These are phyloP conservation scores for Odocoileus virginianus DNA, from an alignment of 2,113 vertebrate species.

Conservation along the genomic window DNA sequence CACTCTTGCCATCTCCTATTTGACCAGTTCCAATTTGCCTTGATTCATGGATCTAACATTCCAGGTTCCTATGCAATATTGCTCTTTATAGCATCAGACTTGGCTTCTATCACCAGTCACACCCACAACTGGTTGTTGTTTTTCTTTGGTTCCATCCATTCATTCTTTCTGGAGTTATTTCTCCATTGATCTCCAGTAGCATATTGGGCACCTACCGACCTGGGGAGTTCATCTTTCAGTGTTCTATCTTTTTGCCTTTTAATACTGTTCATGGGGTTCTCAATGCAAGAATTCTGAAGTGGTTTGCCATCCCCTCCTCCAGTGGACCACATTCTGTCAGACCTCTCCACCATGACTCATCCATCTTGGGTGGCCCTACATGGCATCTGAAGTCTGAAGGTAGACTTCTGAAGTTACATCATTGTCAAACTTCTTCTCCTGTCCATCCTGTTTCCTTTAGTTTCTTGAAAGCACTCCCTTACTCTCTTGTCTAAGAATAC, in stretches of 20 bases:
- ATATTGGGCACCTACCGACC: not conserved
- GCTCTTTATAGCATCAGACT: fast-evolving
- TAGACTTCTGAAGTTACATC: not conserved
- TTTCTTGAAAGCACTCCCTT: not conserved
- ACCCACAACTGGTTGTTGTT: not conserved
- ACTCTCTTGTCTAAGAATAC: not conserved
- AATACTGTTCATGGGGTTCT: not conserved
- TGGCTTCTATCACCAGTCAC: not conserved
- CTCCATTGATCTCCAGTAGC: not conserved
- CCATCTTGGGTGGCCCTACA: not conserved
- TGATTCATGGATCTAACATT: not conserved
- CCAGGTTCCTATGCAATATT: not conserved
- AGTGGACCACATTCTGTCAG: not conserved
- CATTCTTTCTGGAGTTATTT: not conserved
- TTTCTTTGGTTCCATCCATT: not conserved
- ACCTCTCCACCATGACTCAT: not conserved
- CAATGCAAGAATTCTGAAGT: not conserved
- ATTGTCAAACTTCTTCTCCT: not conserved
- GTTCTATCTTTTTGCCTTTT: not conserved
- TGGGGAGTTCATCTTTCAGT: not conserved
- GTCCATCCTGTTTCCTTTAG: not conserved
- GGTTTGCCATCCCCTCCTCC: not conserved
- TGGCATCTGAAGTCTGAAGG: not conserved
- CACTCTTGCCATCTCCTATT: not conserved
- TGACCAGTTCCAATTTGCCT: not conserved